These are phyloP conservation scores for Passer montanus DNA, from an alignment of 2,113 vertebrate genomes.

Conservation along the genomic window DNA sequence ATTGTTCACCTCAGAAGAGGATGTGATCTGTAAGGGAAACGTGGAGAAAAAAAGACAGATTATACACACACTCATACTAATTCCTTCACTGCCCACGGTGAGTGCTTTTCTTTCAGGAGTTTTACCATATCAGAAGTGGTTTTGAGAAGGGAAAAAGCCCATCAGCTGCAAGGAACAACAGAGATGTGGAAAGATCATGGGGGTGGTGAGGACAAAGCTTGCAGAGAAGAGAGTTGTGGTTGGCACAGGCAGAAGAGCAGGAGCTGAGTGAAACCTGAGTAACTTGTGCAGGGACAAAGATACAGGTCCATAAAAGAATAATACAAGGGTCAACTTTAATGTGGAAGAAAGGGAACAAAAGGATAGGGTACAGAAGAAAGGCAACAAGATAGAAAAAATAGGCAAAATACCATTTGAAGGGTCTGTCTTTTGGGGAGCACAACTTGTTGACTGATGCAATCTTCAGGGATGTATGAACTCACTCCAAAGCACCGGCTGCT, in stretches of 20 bases:
- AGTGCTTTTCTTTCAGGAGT: not conserved
- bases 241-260: not conserved
- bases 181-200: not conserved
- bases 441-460: not conserved
- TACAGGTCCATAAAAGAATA: not conserved
- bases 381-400: not conserved
- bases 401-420: not conserved
- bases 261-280: not conserved
- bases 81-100: not conserved
- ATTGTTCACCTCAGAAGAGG: rapidly evolving
- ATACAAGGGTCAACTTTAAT: not conserved
- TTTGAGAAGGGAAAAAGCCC: not conserved
- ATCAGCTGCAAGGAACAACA: not conserved
- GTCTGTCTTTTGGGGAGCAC: not conserved
- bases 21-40: not conserved
- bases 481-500: not conserved
- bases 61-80: not conserved
- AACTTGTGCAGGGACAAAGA: not conserved
- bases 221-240: not conserved
- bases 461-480: not conserved
- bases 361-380: not conserved
- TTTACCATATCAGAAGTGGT: not conserved
- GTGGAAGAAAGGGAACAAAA: not conserved
- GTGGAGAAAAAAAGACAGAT: not conserved
- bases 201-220: not conserved